Base-by-base conservation (phyloP, 2,113 vertebrate genomes). In the Ophiodon elongatus region DNA sequence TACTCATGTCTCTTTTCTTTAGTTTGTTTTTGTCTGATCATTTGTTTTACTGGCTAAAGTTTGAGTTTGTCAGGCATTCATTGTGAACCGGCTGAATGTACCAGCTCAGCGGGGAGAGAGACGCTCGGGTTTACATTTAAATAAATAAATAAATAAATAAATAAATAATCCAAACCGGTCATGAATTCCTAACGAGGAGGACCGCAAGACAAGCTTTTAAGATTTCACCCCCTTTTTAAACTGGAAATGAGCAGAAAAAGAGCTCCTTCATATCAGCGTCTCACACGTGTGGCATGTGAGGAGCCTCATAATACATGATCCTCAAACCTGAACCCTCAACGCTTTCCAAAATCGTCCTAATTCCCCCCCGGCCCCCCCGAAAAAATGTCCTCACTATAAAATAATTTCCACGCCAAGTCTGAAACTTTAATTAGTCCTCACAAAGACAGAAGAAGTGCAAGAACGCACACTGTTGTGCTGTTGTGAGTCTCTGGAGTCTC, bases 11-110 rank as follows among this genome's bases (percentile, higher is more conserved):
- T 85, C 59, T 86, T 80, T 79, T 78, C 11, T 89, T 91, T 75
- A 62, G 52, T 88, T 91, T 63, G 85, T 92, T 89, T 67, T 75
- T 87, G 90, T 92, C 87, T 78, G 71, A 82, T 85, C 86, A 89
- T 91, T 88, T 90, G 81, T 89, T 92, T 89, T 90, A 81, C 72
- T 86, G 83, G 87, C 86, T 88, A 79, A 88, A 87, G 81, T 93
- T 94, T 93, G 83, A 91, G 88, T 93, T 93, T 69, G 82, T 92
- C 89, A 87, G 89, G 84, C 91, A 87, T 93, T 91, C 93, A 92
- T 94, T 91, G 87, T 90, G 81, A 88, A 86, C 76, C 50, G 91
- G 88, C 80, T 69, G 88, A 94, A 94, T 91, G 89, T 41, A 91
- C 89, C 87, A 80, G 86, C 85, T 94, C 92, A 90, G 83, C 77